Percentiles rank a stretch among this genome's conserved stretches.
These are phyloP conservation scores for Hartigia nigra DNA, from an alignment of 2,888 invertebrate genomes.

Conservation along the genomic window DNA sequence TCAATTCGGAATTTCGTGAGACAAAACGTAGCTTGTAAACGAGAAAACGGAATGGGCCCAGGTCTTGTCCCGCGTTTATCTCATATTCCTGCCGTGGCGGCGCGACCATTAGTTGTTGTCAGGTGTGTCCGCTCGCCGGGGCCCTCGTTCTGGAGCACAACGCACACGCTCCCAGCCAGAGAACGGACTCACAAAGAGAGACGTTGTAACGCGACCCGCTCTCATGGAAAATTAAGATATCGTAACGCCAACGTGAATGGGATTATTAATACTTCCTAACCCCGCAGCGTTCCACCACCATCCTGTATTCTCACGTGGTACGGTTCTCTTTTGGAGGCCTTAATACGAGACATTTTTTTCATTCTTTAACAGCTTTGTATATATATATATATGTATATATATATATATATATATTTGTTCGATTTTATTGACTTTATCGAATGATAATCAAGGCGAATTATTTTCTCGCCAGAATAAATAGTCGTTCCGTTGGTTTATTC, in stretches of 20 bases:
- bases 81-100: constrained; percentile 49
- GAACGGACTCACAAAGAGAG: constrained; percentile 43
- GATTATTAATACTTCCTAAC: constrained; percentile 48
- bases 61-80: constrained; percentile 51
- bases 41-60: constrained; percentile 50
- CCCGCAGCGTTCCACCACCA: not conserved
- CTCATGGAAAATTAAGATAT: constrained; percentile 58
- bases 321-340: not conserved
- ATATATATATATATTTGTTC: not conserved
- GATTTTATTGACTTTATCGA: not conserved
- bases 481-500: no score
- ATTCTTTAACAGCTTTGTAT: not conserved
- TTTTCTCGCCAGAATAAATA: no score
- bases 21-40: constrained; percentile 47
- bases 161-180: constrained; percentile 1
- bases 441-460: no score
- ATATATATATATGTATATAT: constrained; percentile 1
- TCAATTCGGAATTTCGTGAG: constrained; percentile 8
- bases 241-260: constrained; percentile 44
- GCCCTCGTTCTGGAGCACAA: constrained; percentile 12
- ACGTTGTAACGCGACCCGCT: constrained; percentile 53
- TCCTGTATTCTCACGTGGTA: not conserved
- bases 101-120: constrained; percentile 60
- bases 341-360: not conserved
- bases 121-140: constrained; percentile 50